phyloP scores from a whole-genome alignment of 2,113 vertebrate species.

The Varanus salvator region DNA sequence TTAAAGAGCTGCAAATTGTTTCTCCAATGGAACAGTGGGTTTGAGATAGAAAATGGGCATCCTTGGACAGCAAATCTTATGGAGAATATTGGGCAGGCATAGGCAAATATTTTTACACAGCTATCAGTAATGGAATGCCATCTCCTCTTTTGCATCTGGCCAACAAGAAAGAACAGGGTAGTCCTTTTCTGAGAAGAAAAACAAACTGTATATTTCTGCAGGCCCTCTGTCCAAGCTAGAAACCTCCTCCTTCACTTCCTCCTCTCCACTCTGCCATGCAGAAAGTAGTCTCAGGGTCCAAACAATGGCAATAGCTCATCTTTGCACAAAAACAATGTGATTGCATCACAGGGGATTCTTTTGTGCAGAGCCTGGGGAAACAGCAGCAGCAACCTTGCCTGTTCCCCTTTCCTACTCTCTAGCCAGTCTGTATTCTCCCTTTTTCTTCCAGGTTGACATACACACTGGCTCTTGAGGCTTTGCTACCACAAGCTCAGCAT shows the following conservation, averaged over 20 bases:
- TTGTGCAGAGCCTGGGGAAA: not conserved
- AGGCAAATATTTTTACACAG: too few relatives aligned
- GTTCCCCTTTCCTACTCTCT: too few relatives aligned
- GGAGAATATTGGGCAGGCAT: too few relatives aligned
- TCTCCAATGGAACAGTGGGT: not conserved
- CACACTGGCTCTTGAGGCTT: not conserved
- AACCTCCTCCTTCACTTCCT: not conserved
- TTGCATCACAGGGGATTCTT: not conserved
- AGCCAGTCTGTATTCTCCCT: not conserved
- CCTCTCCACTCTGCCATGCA: not conserved
- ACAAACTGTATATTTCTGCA: not conserved
- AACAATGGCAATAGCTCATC: not conserved
- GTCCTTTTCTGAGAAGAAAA: not conserved
- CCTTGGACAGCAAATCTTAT: too few relatives aligned
- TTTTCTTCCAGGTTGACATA: too few relatives aligned
- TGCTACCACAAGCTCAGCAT: not conserved
- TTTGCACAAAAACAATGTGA: not conserved
- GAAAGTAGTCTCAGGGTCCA: not conserved
- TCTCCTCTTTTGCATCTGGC: too few relatives aligned
- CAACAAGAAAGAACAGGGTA: too few relatives aligned
- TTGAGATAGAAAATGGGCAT: not conserved
- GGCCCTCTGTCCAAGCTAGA: not conserved
- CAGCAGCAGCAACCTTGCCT: not conserved
- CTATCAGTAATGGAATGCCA: too few relatives aligned
- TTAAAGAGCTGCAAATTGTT: not conserved